These are phyloP conservation scores for Leptonema lineaticorne DNA, from an alignment of 1,140 invertebrate species.

Conservation along the genomic window DNA sequence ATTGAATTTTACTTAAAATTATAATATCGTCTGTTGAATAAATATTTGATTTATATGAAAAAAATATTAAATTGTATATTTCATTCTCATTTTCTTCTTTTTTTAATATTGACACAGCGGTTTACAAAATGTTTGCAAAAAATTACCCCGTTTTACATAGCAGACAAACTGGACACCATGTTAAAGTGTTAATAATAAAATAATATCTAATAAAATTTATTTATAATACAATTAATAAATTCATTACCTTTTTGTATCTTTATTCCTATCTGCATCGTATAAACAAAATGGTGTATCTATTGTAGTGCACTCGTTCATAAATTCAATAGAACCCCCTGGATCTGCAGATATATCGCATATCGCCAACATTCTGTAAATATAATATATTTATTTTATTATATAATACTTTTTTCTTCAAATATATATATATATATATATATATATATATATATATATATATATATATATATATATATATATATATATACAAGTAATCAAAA, in stretches of 20 bases:
- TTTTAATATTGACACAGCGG: too few relatives aligned
- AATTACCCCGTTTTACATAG: too few relatives aligned
- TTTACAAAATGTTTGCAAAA: too few relatives aligned
- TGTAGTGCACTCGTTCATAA: constrained; percentile 99
- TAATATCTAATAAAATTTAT: too few relatives aligned
- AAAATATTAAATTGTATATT: too few relatives aligned
- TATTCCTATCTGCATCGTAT: constrained; percentile 97
- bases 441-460: not conserved
- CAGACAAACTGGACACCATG: too few relatives aligned
- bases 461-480: not conserved
- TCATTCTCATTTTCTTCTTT: too few relatives aligned
- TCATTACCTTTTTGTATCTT: constrained; percentile 88
- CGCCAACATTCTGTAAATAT: constrained; percentile 67
- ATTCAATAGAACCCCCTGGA: constrained; percentile 98
- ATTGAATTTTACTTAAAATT: too few relatives aligned
- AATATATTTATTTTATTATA: not conserved
- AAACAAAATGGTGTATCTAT: constrained; percentile 99
- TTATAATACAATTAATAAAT: too few relatives aligned
- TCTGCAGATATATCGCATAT: constrained; percentile 99
- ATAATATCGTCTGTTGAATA: too few relatives aligned
- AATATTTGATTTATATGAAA: too few relatives aligned
- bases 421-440: not conserved
- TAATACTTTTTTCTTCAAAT: not conserved
- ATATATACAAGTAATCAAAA: not conserved
- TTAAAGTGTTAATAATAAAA: too few relatives aligned